phyloP scores from a whole-genome alignment of 1,140 invertebrate species.

The Drosophila simulans region DNA sequence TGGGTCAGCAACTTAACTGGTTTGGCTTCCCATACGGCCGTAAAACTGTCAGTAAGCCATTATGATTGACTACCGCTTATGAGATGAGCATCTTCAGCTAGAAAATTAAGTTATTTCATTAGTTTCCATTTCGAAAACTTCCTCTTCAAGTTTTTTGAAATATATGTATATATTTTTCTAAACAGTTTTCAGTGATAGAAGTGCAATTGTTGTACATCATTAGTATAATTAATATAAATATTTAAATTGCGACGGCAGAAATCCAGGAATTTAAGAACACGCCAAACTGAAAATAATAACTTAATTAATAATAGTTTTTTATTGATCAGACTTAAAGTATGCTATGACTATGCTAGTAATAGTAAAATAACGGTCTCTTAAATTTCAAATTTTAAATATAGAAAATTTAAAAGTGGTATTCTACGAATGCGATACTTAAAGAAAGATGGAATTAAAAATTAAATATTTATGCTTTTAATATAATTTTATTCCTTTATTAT shows the following conservation, averaged over 20 bases:
- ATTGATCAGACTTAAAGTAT: not conserved
- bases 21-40: not conserved
- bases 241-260: too few relatives aligned
- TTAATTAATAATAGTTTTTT: not conserved
- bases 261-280: too few relatives aligned
- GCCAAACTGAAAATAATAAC: too few relatives aligned
- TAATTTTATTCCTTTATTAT: too few relatives aligned
- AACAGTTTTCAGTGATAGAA: too few relatives aligned
- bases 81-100: not conserved
- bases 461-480: too few relatives aligned
- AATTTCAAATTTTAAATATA: not conserved
- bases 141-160: not conserved
- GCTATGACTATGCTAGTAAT: not conserved
- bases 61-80: slow-evolving; percentile 4
- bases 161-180: not conserved
- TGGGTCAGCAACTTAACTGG: not conserved
- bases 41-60: slow-evolving; percentile 6
- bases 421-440: too few relatives aligned
- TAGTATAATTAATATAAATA: too few relatives aligned
- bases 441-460: too few relatives aligned
- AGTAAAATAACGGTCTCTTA: not conserved
- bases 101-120: not conserved
- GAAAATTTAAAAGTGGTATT: not conserved
- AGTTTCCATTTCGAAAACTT: not conserved
- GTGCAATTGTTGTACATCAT: too few relatives aligned